Base-by-base conservation (phyloP, 2,888 invertebrate species). In the Eupithecia tripunctaria region DNA sequence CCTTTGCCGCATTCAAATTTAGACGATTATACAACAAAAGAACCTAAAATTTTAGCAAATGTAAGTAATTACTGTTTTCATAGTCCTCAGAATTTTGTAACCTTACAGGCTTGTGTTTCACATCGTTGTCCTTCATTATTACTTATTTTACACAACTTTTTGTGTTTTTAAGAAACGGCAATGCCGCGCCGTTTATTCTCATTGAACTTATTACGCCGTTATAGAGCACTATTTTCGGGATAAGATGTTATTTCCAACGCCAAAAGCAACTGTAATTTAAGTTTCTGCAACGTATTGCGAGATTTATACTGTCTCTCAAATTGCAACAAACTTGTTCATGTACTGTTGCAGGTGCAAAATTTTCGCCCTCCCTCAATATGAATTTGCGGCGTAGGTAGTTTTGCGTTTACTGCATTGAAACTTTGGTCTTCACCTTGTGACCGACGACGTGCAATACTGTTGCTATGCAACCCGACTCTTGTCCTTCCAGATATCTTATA, bases 1-100 rank as follows among this genome's bases (percentile, higher is more conserved):
- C 85, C 87, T 86, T 88, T 86, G 86, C 87, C 87, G 89, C 90
- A 93, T 93, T 93, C 89, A 91, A 93, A 93, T 93, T 92, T 90
- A 89, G 85, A 82, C 90, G 91, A 92, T 92, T 92, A 91, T 91
- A 90, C 89, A 32, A 64, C 88, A 81, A 82, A 63, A 84, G 86
- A 86, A 88, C 86, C 86, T 89, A 87, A 92, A 90, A 89, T 88
- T 85, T 47, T 86, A 84, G 84, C 80, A 85, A 85, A 87, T 87
- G 86, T 88, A 89, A 89, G 89, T 21, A 32, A 89, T 88, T 83
- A 80, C 80, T 79, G 83, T 86, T 88, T 85, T 85, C 84, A 89
- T 85, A 80, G 83, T 83, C 82, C 81, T 83, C 82, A 78, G 73
- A 81, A 84, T 85, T 85, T 82, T 10, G 83, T 79, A 77, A 79